These are phyloP conservation scores for Drosophila testacea DNA, from an alignment of 2,888 invertebrate genomes.

Conservation along the genomic window DNA sequence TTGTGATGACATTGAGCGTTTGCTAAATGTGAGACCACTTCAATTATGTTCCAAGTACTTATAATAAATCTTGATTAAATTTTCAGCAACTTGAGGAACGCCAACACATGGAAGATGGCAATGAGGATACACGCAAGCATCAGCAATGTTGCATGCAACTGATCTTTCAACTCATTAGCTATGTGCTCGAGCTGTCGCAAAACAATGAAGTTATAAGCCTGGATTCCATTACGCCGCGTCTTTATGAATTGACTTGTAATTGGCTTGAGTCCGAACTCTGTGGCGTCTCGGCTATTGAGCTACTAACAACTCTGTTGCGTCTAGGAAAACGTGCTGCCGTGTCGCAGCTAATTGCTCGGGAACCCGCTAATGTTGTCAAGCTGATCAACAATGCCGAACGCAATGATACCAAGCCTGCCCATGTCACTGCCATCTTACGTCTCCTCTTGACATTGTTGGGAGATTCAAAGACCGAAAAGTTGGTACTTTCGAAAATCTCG, in stretches of 20 bases:
- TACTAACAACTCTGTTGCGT: constrained; percentile 73
- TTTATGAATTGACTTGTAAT: constrained; percentile 77
- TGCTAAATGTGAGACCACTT: constrained; percentile 77
- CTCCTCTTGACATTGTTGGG: constrained; percentile 76
- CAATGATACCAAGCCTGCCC: constrained; percentile 68
- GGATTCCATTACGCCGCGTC: constrained; percentile 78
- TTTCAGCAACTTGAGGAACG: constrained; percentile 72
- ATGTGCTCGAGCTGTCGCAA: constrained; percentile 74
- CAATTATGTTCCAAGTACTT: not conserved
- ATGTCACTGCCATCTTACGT: constrained; percentile 77
- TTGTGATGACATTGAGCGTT: constrained; percentile 78
- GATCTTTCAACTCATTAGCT: constrained; percentile 76
- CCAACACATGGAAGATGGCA: constrained; percentile 73
- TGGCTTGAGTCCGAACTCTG: constrained; percentile 81
- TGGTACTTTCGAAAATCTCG: constrained; percentile 82
- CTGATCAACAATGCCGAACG: constrained; percentile 79
- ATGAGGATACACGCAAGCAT: constrained; percentile 80
- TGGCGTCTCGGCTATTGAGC: constrained; percentile 78
- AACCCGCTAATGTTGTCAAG: constrained; percentile 73
- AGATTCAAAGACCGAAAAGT: constrained; percentile 81
- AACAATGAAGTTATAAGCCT: constrained; percentile 75
- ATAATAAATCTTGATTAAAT: not conserved
- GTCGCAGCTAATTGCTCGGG: constrained; percentile 72
- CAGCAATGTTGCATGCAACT: constrained; percentile 80
- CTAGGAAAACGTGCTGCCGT: constrained; percentile 64